Evolutionary conservation across 2,797 vertebrate species (phyloP).

Genomic region (Smutsia gigantea): DNA sequence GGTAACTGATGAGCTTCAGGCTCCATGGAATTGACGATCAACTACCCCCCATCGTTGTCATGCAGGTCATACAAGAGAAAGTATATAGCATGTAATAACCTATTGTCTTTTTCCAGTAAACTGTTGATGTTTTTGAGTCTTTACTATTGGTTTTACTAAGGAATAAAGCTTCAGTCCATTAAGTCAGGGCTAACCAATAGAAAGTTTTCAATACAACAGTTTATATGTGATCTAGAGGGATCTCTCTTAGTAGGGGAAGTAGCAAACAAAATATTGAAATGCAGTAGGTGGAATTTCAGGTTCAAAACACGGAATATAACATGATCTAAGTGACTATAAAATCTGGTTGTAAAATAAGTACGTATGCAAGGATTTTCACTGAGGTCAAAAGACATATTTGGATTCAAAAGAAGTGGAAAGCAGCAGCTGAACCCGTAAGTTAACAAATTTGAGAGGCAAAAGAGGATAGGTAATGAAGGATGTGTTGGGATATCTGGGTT

Average conservation of each 20-base stretch:
- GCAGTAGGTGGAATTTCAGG: neutral
- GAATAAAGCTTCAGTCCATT: neutral
- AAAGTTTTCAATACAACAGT: neutral
- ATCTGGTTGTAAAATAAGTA: conserved; percentile 6
- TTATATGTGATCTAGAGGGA: neutral
- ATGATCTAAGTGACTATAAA: conserved; percentile 4
- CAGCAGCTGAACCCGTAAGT: neutral
- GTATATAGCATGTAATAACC: neutral
- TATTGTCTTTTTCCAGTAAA: neutral
- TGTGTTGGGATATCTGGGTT: neutral
- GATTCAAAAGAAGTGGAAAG: conserved; percentile 34
- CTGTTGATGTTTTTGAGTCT: neutral
- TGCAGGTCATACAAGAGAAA: neutral
- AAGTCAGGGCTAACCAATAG: neutral
- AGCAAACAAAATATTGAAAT: neutral
- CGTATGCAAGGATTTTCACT: neutral
- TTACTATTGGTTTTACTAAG: neutral
- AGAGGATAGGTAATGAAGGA: neutral
- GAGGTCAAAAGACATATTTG: conserved; percentile 50
- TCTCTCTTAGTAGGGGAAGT: neutral
- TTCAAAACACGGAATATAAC: neutral
- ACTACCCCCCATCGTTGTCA: neutral
- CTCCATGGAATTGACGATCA: neutral
- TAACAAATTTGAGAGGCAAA: conserved; percentile 30
- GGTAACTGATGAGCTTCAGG: neutral